phyloP scores from a whole-genome alignment of 1,140 invertebrate genomes.

The Hestina assimilis region DNA sequence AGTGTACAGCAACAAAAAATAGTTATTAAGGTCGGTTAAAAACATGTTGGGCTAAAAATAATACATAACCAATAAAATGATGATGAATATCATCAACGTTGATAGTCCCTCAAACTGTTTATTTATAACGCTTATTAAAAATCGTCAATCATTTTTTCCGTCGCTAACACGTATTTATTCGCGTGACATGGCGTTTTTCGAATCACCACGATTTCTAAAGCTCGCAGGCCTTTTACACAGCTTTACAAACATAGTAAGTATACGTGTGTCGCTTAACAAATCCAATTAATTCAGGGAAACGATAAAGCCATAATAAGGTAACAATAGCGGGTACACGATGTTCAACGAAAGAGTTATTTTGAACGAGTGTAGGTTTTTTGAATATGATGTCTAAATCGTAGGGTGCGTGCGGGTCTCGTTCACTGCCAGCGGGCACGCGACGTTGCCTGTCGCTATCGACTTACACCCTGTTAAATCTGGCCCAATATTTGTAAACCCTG shows the following conservation, averaged over 20 bases:
- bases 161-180: conserved; percentile 8
- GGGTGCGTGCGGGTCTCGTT: conserved; percentile 43
- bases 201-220: not conserved
- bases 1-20: too few relatives aligned
- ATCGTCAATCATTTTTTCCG: conserved; percentile 38
- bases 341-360: conserved; percentile 24
- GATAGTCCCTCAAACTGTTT: conserved; percentile 3
- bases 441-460: conserved; percentile 65
- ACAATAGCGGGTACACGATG: not conserved
- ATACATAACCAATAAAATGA: not conserved
- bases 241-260: not conserved
- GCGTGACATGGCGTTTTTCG: conserved; percentile 12
- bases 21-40: too few relatives aligned
- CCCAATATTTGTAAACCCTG: conserved; percentile 71
- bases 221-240: not conserved
- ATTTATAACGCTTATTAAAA: conserved; percentile 31
- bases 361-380: conserved; percentile 21
- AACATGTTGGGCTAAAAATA: not conserved
- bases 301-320: not conserved
- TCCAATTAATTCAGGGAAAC: not conserved
- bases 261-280: not conserved
- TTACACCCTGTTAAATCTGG: conserved; percentile 70
- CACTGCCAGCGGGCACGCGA: conserved; percentile 50
- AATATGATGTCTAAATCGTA: conserved; percentile 56
- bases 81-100: not conserved